Evolutionary conservation across 2,797 vertebrate species (phyloP), one percentile per base, ranked within the genome.

Genomic region (Antennarius maculatus): DNA sequence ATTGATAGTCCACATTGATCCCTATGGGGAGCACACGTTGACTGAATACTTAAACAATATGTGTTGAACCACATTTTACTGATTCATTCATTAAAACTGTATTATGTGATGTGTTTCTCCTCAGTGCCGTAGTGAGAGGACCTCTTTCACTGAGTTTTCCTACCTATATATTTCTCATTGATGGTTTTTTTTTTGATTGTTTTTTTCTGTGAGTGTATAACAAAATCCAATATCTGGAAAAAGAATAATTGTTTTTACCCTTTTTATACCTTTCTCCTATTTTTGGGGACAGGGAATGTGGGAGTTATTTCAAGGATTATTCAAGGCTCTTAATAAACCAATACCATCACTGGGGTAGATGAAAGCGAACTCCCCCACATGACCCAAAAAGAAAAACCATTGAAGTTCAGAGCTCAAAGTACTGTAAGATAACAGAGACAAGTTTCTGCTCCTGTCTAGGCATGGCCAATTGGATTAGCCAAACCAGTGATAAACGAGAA

Each of bases 401-500:
- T 86, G 63, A 84, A 86, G 78, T 88, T 82, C 52, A 82, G 76
- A 75, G 80, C 79, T 66, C 76, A 73, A 80, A 82, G 73, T 69
- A 69, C 53, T 71, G 43, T 49, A 60, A 84, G 86, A 90, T 89
- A 89, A 23, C 76, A 61, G 54, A 80, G 61, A 68, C 72, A 69
- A 73, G 70, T 81, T 85, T 82, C 81, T 56, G 69, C 79, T 80
- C 63, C 82, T 81, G 66, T 87, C 80, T 72, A 49, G 54, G 84
- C 80, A 43, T 83, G 78, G 78, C 76, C 71, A 86, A 91, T 82
- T 75, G 85, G 91, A 93, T 92, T 91, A 93, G 70, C 56, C 79
- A 59, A 92, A 90, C 79, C 73, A 77, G 80, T 73, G 74, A 82
- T 89, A 74, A 82, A 86, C 71, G 62, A 77, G 67, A 70, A 79